Evolutionary conservation across 2,113 vertebrate species (phyloP).

Genomic region (Scartelaos histophorus): DNA sequence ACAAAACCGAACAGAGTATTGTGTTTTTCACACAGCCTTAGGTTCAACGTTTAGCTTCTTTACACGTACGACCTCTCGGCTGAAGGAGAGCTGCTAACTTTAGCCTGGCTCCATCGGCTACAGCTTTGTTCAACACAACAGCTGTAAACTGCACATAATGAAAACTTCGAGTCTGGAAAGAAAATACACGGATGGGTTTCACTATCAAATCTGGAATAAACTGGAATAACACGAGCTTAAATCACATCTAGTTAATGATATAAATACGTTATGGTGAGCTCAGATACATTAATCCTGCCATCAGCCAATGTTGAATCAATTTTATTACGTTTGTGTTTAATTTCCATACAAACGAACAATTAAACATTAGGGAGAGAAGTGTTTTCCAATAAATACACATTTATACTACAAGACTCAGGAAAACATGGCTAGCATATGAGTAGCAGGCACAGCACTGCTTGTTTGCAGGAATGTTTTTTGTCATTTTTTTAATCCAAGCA

Average conservation of each 20-base stretch:
- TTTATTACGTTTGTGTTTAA: too few species aligned
- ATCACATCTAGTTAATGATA: not conserved
- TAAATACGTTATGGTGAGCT: not conserved
- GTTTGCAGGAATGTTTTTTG: not conserved
- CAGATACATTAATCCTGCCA: not conserved
- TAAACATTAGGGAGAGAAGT: not conserved
- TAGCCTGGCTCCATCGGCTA: slow-evolving; percentile 66
- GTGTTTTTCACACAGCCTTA: too few species aligned
- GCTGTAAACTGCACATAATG: not conserved
- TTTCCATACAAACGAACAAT: not conserved
- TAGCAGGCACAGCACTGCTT: not conserved
- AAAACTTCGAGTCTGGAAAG: not conserved
- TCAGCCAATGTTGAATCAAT: not conserved
- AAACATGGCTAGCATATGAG: not conserved
- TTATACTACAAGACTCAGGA: not conserved
- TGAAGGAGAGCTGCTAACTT: slow-evolving; percentile 58
- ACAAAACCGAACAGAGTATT: not conserved
- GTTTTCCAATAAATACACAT: not conserved
- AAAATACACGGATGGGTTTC: not conserved
- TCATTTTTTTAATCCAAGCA: not conserved
- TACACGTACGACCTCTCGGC: slow-evolving; percentile 24
- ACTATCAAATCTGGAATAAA: not conserved
- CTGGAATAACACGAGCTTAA: not conserved
- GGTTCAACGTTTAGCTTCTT: not conserved
- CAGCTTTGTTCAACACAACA: slow-evolving; percentile 55